Evolutionary conservation across 2,797 vertebrate genomes (phyloP).

Genomic region (Gymnoscopelus microlampas): DNA sequence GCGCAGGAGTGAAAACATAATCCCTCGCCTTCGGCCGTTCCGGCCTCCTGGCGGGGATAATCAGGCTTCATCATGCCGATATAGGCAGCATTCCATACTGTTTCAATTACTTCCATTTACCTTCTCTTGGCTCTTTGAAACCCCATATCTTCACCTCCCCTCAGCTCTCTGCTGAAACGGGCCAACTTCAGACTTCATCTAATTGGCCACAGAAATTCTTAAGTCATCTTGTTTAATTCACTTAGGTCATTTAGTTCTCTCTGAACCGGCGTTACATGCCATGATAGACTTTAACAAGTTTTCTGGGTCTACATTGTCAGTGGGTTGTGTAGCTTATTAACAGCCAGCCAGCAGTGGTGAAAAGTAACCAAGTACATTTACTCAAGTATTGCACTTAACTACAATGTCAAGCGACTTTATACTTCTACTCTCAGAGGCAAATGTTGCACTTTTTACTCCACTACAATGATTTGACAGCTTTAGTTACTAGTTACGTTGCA

Average conservation of each 20-base stretch:
- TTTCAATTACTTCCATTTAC: background rate
- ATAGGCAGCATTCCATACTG: background rate
- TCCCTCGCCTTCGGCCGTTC: no score
- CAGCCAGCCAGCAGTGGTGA: slow-evolving; percentile 36
- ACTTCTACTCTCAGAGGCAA: no score
- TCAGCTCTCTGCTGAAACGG: slow-evolving; percentile 11
- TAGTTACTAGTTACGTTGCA: no score
- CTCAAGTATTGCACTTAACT: no score
- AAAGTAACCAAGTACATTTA: no score
- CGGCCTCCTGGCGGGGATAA: no score
- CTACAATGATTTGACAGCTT: no score
- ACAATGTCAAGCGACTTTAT: no score
- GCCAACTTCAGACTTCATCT: slow-evolving; percentile 43
- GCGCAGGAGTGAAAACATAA: no score
- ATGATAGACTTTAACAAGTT: slow-evolving; percentile 51
- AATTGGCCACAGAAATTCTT: slow-evolving; percentile 52
- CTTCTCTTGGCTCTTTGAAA: slow-evolving; percentile 1
- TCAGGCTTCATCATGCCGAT: background rate
- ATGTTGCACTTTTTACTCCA: no score
- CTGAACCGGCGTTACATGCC: slow-evolving; percentile 27
- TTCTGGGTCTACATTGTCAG: slow-evolving; percentile 45
- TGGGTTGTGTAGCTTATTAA: slow-evolving; percentile 62
- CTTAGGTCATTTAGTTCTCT: slow-evolving; percentile 47
- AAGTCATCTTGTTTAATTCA: slow-evolving; percentile 54
- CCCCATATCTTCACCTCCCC: slow-evolving; percentile 11